phyloP scores from a whole-genome alignment of 92 coral and sea anemone genomes.

The Heliopora coerulea region DNA sequence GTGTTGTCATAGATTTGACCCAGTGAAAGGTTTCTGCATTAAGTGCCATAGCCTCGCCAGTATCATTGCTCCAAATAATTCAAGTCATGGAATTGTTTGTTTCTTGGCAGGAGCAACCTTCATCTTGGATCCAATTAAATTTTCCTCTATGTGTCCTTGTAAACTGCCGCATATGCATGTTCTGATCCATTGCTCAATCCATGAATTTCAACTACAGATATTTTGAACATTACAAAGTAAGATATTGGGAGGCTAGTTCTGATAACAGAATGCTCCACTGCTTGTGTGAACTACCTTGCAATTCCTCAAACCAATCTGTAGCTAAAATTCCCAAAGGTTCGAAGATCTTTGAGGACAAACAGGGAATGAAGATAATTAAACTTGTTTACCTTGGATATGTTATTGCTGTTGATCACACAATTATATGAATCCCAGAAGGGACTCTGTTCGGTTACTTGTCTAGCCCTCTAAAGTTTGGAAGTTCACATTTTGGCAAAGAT shows the following conservation, averaged over 20 bases:
- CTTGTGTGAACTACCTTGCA: constrained; percentile 48
- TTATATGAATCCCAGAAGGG: too few relatives aligned
- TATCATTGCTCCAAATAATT: constrained; percentile 12
- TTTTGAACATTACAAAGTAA: constrained; percentile 43
- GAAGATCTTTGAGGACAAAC: constrained; percentile 63
- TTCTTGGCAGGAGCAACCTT: constrained; percentile 15
- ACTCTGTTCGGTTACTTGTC: too few relatives aligned
- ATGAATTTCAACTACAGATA: constrained; percentile 31
- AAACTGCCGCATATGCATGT: constrained; percentile 50
- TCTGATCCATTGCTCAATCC: constrained; percentile 57
- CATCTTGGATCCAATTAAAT: constrained; percentile 31
- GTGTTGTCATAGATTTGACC: constrained; percentile 35
- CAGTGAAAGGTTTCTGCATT: constrained; percentile 22
- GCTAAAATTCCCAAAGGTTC: constrained; percentile 67
- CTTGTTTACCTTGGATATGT: too few relatives aligned
- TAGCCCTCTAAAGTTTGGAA: too few relatives aligned
- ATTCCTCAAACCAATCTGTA: constrained; percentile 55
- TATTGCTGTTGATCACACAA: too few relatives aligned
- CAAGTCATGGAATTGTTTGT: constrained; percentile 25
- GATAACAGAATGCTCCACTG: constrained; percentile 48
- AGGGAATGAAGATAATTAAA: too few relatives aligned
- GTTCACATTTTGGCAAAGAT: constrained; percentile 37
- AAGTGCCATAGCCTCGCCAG: constrained; percentile 3
- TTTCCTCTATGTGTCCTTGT: constrained; percentile 21
- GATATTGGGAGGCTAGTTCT: constrained; percentile 60